Evolutionary conservation across 2,797 vertebrate species (phyloP).

Genomic region (Pseudochirops cupreus): DNA sequence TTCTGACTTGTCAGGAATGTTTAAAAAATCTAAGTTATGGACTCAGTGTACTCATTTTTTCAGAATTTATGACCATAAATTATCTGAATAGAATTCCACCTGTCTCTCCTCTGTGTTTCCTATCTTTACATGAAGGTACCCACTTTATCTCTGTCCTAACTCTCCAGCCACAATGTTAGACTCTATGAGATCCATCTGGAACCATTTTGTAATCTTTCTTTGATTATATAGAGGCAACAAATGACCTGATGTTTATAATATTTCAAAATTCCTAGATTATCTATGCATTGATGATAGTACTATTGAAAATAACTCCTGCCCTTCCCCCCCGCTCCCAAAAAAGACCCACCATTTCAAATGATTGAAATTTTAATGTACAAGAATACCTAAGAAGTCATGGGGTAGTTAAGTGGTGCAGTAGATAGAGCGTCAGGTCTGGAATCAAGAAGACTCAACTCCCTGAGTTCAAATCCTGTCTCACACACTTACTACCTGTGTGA

Average conservation of each 20-base stretch:
- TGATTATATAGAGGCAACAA: constrained; percentile 37
- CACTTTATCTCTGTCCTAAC: constrained; percentile 67
- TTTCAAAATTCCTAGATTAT: background rate
- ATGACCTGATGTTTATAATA: constrained; percentile 21
- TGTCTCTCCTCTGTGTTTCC: constrained; percentile 57
- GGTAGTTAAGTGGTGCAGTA: background rate
- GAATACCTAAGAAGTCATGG: background rate
- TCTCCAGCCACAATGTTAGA: constrained; percentile 55
- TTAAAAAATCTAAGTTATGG: constrained; percentile 68
- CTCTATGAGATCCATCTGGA: constrained; percentile 60
- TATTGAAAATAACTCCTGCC: constrained; percentile 21
- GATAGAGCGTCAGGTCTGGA: background rate
- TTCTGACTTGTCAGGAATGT: constrained; percentile 66
- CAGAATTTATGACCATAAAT: constrained; percentile 33
- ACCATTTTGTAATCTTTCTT: constrained; percentile 59
- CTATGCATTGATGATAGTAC: constrained; percentile 10
- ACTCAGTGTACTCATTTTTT: constrained; percentile 44
- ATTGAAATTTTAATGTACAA: background rate
- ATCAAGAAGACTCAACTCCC: background rate
- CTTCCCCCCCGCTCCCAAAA: background rate
- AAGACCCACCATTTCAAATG: background rate
- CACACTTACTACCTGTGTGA: background rate
- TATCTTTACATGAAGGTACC: constrained; percentile 55
- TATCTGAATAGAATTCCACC: constrained; percentile 66
- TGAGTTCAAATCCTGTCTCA: background rate